Conservation (phyloP, 2,888 invertebrate species). For the Blomia tropicalis region DNA sequence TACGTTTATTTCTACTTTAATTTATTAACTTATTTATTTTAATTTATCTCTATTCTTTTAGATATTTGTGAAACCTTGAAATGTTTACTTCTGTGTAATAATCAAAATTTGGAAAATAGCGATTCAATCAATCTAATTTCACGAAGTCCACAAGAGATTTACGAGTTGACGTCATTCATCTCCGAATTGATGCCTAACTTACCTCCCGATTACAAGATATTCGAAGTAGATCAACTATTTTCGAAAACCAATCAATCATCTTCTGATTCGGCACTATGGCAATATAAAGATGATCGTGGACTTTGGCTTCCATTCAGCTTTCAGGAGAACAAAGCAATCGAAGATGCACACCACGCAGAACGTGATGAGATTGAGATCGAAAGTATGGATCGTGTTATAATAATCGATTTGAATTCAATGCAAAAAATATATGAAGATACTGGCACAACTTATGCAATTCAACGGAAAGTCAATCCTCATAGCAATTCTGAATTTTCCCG, state of each 20-base stretch:
- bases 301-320: constrained; percentile 76
- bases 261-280: constrained; percentile 74
- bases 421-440: constrained; percentile 97
- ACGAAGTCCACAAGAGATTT: constrained; percentile 83
- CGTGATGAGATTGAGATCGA: constrained; percentile 89
- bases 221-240: constrained; percentile 73
- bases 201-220: constrained; percentile 86
- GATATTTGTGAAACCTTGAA: constrained; percentile 85
- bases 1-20: constrained; percentile 16
- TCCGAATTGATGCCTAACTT: constrained; percentile 92
- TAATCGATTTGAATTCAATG: constrained; percentile 90
- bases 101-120: constrained; percentile 44
- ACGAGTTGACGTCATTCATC: constrained; percentile 90
- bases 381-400: constrained; percentile 80
- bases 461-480: constrained; percentile 47
- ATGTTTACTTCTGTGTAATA: constrained; percentile 58
- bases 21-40: neutral
- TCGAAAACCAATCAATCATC: constrained; percentile 40
- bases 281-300: constrained; percentile 89
- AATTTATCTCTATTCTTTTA: constrained; percentile 30
- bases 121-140: constrained; percentile 52
- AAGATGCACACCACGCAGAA: constrained; percentile 76
- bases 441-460: constrained; percentile 79
- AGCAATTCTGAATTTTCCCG: constrained; percentile 25
- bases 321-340: constrained; percentile 81